Conservation (phyloP, 2,888 invertebrate species). For the Tachystola acroxantha region DNA sequence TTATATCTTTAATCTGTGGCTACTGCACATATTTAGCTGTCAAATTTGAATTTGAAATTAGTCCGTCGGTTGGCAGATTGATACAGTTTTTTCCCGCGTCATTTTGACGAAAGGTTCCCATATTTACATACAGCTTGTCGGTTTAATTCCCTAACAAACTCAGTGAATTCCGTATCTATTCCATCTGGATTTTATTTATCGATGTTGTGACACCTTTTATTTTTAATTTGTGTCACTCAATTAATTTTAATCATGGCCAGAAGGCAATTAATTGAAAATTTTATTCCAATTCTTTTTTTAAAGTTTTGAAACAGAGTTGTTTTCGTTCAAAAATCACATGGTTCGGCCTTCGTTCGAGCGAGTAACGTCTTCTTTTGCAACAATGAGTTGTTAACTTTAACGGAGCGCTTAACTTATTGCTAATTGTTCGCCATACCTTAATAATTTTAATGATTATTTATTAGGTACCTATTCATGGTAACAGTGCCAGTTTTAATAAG, state of each 20-base stretch:
- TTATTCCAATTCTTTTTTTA: slow-evolving; percentile 12
- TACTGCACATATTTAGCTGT: slow-evolving; percentile 38
- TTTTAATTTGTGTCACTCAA: slow-evolving; percentile 7
- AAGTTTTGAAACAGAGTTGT: slow-evolving; percentile 10
- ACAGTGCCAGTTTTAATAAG: slow-evolving; percentile 15
- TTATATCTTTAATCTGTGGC: too few species aligned
- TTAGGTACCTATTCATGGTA: too few species aligned
- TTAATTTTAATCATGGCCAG: slow-evolving; percentile 15
- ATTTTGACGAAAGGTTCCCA: slow-evolving; percentile 42
- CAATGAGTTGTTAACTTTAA: slow-evolving; percentile 45
- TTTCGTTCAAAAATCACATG: slow-evolving; percentile 5
- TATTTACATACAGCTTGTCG: slow-evolving; percentile 38
- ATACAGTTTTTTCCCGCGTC: slow-evolving; percentile 27
- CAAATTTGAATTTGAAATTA: slow-evolving; percentile 57
- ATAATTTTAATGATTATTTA: slow-evolving; percentile 17
- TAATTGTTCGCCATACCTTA: slow-evolving; percentile 43
- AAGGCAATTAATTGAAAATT: slow-evolving; percentile 15
- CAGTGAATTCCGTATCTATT: slow-evolving; percentile 5
- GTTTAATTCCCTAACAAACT: slow-evolving; percentile 15
- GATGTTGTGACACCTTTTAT: slow-evolving; percentile 24
- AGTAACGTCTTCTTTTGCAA: slow-evolving; percentile 43
- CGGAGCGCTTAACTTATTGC: slow-evolving; percentile 45
- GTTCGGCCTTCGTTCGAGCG: background rate
- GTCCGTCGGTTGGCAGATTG: slow-evolving; percentile 30
- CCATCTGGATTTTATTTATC: slow-evolving; percentile 16